Evolutionary conservation across 2,797 vertebrate species (phyloP), one percentile per base, ranked within the genome.

Genomic region (Catharus ustulatus): DNA sequence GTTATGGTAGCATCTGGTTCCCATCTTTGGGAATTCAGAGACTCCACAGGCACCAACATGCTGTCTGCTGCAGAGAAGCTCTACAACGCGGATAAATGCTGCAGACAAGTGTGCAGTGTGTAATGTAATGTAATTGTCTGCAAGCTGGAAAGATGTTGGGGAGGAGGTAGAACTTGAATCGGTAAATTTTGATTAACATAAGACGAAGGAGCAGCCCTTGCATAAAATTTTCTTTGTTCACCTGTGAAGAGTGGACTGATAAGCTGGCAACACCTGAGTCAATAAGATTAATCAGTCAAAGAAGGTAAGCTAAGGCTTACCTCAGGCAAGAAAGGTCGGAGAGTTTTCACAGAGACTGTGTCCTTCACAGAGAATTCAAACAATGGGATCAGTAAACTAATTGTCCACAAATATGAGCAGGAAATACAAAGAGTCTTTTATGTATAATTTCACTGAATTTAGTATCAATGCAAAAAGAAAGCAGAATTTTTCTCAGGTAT

Each of bases 1-100:
- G 95, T 97, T 97, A 95, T 45, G 73, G 94, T 78, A 96, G 87
- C 97, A 96, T 97, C 95, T 97, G 97, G 89, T 96, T 97, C 93
- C 87, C 95, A 96, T 97, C 95, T 94, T 94, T 96, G 92, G 87
- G 87, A 95, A 89, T 89, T 78, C 48, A 72, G 40, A 67, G 93
- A 93, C 91, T 94, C 90, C 67, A 72, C 81, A 87, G 93, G 84
- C 97, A 43, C 63, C 6, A 14, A 86, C 73, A 38, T 45, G 21
- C 62, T 93, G 77, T 91, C 83, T 94, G 82, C 64, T 29, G 36
- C 59, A 64, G 80, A 79, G 66, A 72, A 91, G 55, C 59, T 38
- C 23, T 67, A 14, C 75, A 62, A 48, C 81, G 59, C 46, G 93
- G 88, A 94, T 89, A 71, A 92, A 95, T 4, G 79, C 84, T 84